A percentile compares a stretch with the other conserved stretches of the same genome.
phyloP scores from a whole-genome alignment of 2,113 vertebrate species.

The Acrocephalus kingi region DNA sequence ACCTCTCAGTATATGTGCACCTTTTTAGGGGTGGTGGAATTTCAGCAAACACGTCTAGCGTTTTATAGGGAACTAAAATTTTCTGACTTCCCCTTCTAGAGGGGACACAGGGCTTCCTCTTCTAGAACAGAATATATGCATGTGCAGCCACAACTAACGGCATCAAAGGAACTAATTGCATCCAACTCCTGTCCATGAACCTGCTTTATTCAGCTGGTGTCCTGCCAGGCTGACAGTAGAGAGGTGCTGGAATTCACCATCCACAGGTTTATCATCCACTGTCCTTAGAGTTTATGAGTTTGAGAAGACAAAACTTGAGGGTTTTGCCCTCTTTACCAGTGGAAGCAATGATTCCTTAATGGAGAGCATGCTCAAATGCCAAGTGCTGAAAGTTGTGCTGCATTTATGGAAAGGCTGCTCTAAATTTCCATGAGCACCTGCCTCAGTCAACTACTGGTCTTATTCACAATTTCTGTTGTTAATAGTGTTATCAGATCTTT shows the following conservation, averaged over 20 bases:
- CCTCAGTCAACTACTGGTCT: accelerated
- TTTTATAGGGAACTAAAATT: neutral
- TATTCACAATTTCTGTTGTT: neutral
- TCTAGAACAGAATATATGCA: neutral
- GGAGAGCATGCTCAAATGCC: neutral
- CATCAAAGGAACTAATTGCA: neutral
- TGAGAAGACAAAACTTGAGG: neutral
- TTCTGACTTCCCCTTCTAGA: neutral
- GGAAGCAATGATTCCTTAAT: neutral
- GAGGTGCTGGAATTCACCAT: neutral
- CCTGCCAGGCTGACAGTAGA: neutral
- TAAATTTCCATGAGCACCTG: neutral
- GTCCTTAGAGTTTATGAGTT: neutral
- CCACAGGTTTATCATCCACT: neutral
- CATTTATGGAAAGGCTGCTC: neutral
- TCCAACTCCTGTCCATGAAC: neutral
- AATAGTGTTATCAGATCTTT: neutral
- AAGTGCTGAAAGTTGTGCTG: neutral
- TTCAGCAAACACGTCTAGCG: neutral
- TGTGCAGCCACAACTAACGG: neutral
- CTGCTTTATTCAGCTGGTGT: neutral
- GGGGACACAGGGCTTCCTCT: neutral
- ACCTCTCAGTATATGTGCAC: accelerated
- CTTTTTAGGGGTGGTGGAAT: neutral
- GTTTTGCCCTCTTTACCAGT: neutral